Percentiles rank a stretch among this genome's conserved stretches.
Conservation (phyloP, 2,113 vertebrate genomes). For the Todiramphus chloris region DNA sequence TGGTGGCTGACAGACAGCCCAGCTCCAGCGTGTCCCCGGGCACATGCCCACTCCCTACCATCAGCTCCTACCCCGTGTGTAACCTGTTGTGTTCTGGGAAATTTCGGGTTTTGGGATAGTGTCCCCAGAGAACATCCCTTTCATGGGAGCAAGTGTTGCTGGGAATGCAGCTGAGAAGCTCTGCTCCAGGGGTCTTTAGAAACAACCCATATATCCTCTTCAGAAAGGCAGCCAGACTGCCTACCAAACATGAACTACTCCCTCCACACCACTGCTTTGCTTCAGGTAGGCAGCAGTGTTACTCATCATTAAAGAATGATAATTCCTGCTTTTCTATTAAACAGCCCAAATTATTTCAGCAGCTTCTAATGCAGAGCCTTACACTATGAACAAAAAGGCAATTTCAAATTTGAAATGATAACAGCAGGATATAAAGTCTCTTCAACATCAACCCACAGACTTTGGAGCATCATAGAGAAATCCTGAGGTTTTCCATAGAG, state of each 20-base stretch:
- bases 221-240: not conserved
- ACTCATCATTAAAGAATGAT: not conserved
- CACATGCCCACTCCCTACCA: not conserved
- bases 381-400: not conserved
- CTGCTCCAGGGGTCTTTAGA: not conserved
- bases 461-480: not conserved
- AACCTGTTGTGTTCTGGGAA: not conserved
- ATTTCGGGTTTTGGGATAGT: not conserved
- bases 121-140: not conserved
- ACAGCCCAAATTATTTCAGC: not conserved
- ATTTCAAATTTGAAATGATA: not conserved
- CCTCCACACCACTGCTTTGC: not conserved
- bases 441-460: not conserved
- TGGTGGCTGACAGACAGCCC: not conserved
- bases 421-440: not conserved
- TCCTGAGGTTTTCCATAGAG: not conserved
- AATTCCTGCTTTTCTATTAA: not conserved
- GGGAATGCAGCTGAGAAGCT: not conserved
- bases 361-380: not conserved
- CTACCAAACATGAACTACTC: not conserved
- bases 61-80: rapidly evolving
- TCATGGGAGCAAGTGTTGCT: not conserved
- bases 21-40: not conserved
- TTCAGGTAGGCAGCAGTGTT: not conserved
- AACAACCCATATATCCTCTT: not conserved